These are phyloP conservation scores for Chloromyia formosa DNA, from an alignment of 2,888 invertebrate genomes.

Conservation along the genomic window DNA sequence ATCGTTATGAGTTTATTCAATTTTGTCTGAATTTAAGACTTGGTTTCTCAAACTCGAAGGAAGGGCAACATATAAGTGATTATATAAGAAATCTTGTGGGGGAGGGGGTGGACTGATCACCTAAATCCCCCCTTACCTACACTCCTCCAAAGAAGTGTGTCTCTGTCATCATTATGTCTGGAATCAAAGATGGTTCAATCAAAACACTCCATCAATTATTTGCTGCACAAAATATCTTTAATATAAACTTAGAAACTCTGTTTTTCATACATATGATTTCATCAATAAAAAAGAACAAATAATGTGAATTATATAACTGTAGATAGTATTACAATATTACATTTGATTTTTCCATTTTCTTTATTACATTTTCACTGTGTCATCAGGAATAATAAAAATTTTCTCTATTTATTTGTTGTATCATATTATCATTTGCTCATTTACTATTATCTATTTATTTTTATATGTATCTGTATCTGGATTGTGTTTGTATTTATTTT, in stretches of 20 bases:
- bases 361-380: conserved; percentile 41
- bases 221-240: conserved; percentile 85
- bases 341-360: conserved; percentile 26
- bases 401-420: conserved; percentile 57
- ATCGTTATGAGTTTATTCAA: too few relatives aligned
- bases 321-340: conserved; percentile 32
- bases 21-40: too few relatives aligned
- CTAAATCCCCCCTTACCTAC: too few relatives aligned
- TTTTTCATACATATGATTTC: conserved; percentile 72
- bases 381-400: conserved; percentile 49
- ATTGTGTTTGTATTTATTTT: background rate
- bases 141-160: too few relatives aligned
- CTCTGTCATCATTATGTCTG: too few relatives aligned
- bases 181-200: too few relatives aligned
- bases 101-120: too few relatives aligned
- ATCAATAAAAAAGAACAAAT: conserved; percentile 23
- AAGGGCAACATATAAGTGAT: too few relatives aligned
- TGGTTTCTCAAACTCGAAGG: background rate
- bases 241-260: conserved; percentile 81
- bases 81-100: too few relatives aligned
- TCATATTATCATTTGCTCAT: conserved; percentile 15
- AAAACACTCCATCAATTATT: too few relatives aligned
- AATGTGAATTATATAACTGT: conserved; percentile 25
- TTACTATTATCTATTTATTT: background rate
- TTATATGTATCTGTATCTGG: conserved; percentile 1